Conservation (phyloP, 2,797 vertebrate genomes). For the Hydrophis major region DNA sequence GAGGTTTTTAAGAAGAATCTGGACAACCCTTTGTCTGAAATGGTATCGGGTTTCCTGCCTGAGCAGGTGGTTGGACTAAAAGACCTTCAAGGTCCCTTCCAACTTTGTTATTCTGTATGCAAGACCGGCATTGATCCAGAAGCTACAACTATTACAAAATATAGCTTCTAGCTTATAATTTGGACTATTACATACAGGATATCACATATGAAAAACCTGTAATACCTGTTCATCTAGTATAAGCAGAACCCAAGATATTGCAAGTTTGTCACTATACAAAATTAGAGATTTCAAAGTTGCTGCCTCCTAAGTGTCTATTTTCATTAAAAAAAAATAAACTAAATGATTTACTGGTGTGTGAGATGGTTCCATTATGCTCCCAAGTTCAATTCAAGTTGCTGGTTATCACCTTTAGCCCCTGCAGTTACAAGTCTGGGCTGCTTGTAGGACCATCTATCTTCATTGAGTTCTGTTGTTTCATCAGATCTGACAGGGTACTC, state of each 20-base stretch:
- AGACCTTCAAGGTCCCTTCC: neutral
- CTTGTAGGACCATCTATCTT: neutral
- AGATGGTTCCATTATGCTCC: neutral
- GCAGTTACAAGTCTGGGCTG: neutral
- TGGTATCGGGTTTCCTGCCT: neutral
- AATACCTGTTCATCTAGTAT: neutral
- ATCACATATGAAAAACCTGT: neutral
- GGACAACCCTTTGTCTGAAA: neutral
- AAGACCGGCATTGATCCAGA: neutral
- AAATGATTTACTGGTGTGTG: neutral
- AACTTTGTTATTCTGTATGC: neutral
- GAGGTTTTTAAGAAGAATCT: neutral
- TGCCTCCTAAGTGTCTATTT: neutral
- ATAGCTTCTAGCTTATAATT: neutral
- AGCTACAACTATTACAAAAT: neutral
- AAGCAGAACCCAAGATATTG: neutral
- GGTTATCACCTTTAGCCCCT: neutral
- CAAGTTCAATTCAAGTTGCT: neutral
- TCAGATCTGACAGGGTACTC: neutral
- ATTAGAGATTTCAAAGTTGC: neutral
- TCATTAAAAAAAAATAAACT: neutral
- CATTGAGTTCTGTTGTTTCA: neutral
- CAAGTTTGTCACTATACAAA: neutral
- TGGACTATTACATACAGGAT: neutral
- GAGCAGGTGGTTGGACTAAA: no score